A percentile compares a stretch with the other conserved stretches of the same genome.
Evolutionary conservation across 1,140 invertebrate species (phyloP).

Genomic region (Akabosia matsudoensis): DNA sequence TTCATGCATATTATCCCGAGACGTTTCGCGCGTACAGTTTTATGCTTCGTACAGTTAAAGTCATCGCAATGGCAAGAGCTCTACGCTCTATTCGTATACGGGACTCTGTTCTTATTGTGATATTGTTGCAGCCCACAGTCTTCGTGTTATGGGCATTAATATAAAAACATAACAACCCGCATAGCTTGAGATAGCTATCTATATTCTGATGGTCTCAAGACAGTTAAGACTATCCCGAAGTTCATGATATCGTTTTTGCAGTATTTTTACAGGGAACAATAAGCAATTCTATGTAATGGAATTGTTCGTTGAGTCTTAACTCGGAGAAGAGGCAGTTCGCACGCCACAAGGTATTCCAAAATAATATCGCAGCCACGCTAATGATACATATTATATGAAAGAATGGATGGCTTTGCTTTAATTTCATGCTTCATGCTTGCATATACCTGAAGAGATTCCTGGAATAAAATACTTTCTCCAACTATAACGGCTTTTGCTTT

Average conservation of each 20-base stretch:
- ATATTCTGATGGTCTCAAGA: background rate
- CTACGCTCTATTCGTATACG: too few relatives aligned
- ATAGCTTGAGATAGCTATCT: constrained; percentile 8
- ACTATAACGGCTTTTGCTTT: background rate
- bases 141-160: too few relatives aligned
- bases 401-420: constrained; percentile 8
- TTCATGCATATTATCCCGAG: constrained; percentile 18
- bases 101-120: too few relatives aligned
- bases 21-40: constrained; percentile 3
- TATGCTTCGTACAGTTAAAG: background rate
- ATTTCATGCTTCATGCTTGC: constrained; percentile 15
- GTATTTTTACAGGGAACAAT: background rate
- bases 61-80: too few relatives aligned
- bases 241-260: background rate
- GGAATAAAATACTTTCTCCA: background rate
- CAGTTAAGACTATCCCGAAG: background rate
- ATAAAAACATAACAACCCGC: too few relatives aligned
- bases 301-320: background rate
- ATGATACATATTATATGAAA: background rate
- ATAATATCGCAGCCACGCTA: too few relatives aligned
- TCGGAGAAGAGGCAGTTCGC: background rate
- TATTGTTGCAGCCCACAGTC: too few relatives aligned
- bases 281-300: constrained; percentile 11
- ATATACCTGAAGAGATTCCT: background rate
- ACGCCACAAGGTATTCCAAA: too few relatives aligned